Evolutionary conservation across 1,140 invertebrate genomes (phyloP).

Genomic region (Brachionus sp.): DNA sequence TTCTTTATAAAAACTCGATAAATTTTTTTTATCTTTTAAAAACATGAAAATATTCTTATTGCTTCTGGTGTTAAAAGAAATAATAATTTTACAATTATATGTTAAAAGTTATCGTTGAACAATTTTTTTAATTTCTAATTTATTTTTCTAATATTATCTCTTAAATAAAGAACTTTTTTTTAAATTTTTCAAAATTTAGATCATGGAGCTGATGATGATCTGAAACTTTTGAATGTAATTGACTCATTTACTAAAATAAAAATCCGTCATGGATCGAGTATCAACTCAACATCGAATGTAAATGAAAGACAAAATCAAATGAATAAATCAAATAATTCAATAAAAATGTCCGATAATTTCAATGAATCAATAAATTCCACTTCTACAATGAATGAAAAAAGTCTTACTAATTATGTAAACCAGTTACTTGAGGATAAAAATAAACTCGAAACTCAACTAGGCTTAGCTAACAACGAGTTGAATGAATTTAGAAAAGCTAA

Average conservation of each 20-base stretch:
- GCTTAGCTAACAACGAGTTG: not conserved
- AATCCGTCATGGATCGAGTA: not conserved
- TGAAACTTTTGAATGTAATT: slow-evolving; percentile 43
- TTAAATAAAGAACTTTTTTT: too few relatives aligned
- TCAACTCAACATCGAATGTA: not conserved
- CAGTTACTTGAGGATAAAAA: slow-evolving; percentile 21
- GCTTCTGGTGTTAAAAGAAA: too few relatives aligned
- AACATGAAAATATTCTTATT: too few relatives aligned
- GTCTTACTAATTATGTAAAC: slow-evolving; percentile 3
- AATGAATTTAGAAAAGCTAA: slow-evolving; percentile 29
- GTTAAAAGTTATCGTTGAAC: too few relatives aligned
- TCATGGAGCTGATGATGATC: slow-evolving; percentile 44
- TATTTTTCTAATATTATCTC: too few relatives aligned
- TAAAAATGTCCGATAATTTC: not conserved
- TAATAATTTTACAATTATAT: too few relatives aligned
- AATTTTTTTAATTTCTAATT: too few relatives aligned
- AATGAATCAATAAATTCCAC: slow-evolving; percentile 5
- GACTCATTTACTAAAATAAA: slow-evolving; percentile 29
- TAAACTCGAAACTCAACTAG: not conserved
- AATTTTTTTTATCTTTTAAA: too few relatives aligned
- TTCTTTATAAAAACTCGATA: too few relatives aligned
- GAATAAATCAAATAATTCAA: not conserved
- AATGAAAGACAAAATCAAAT: not conserved
- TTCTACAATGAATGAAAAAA: slow-evolving; percentile 24
- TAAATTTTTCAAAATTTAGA: too few relatives aligned